phyloP scores from a whole-genome alignment of 2,113 vertebrate genomes.

The Melanerpes formicivorus region DNA sequence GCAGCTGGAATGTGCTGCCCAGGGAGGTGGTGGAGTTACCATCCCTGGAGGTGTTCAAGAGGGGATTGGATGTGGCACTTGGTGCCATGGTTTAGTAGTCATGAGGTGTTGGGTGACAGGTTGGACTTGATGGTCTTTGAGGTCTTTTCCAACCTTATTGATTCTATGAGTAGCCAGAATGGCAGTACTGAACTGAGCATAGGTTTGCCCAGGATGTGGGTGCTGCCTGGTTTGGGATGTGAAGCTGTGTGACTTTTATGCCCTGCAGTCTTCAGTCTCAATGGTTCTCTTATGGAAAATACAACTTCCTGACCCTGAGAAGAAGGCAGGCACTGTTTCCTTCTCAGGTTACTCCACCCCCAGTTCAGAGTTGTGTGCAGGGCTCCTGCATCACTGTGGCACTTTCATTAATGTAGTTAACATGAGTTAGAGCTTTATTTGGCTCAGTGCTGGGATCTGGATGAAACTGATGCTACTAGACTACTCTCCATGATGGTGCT shows the following conservation, averaged over 20 bases:
- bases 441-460: not conserved
- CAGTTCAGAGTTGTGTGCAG: not conserved
- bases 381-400: not conserved
- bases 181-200: not conserved
- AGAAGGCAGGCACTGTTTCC: not conserved
- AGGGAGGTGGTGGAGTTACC: no score
- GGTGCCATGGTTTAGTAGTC: no score
- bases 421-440: not conserved
- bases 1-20: not conserved
- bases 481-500: not conserved
- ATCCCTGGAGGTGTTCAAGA: no score
- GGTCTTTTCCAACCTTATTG: no score
- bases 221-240: not conserved
- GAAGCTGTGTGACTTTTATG: not conserved
- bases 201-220: not conserved
- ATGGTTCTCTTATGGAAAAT: not conserved
- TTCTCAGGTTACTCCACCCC: not conserved
- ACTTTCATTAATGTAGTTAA: not conserved
- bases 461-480: not conserved
- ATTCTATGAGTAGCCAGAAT: not conserved
- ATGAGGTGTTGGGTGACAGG: no score
- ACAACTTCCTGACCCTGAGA: not conserved
- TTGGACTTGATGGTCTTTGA: no score
- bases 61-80: no score
- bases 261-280: not conserved